Evolutionary conservation across 2,113 vertebrate species (phyloP), one percentile per base, ranked within the genome.

Genomic region (Acinonyx jubatus): DNA sequence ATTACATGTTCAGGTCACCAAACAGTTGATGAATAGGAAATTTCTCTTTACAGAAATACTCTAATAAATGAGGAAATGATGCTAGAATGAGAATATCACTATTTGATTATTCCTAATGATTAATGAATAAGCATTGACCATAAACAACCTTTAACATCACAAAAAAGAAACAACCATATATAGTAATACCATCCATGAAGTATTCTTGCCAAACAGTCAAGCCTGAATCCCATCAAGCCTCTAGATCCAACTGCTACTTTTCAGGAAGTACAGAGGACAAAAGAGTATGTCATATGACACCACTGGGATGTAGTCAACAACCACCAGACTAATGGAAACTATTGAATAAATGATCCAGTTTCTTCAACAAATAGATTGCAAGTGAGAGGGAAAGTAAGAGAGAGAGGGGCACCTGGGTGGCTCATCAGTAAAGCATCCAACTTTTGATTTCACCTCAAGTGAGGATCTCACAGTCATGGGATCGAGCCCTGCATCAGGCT

Each of bases 71-170:
- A 91, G 55, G 4, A 66, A 88, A 31, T 90, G 41, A 71, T 48
- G 18, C 21, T 92, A 41, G 52, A 96, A 52, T 79, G 25, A 97
- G 33, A 76, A 91, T 86, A 79, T 38, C 65, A 21, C n/a, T 88
- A 29, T 87, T 86, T 93, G 93, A 93, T 63, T 74, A 33, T 50
- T 93, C 18, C 38, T 80, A 84, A 68, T 91, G 76, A 91, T 83
- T 69, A 87, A 82, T 78, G 21, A 94, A 87, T 55, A 71, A 38
- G 14, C 7, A 27, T 90, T 96, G 27, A 33, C 33, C 25, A 2
- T 71, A 68, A 84, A 10, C 11, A 71, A 25, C 63, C 25, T 93
- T 63, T 96, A 29, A 68, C 9, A 78, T 73, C 71, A 61, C 36
- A 96, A 33, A 87, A 91, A 66, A 92, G 12, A 78, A 31, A 82